A percentile compares a stretch with the other conserved stretches of the same genome.
Conservation (phyloP, 2,888 invertebrate species). For the Tenodera sinensis region DNA sequence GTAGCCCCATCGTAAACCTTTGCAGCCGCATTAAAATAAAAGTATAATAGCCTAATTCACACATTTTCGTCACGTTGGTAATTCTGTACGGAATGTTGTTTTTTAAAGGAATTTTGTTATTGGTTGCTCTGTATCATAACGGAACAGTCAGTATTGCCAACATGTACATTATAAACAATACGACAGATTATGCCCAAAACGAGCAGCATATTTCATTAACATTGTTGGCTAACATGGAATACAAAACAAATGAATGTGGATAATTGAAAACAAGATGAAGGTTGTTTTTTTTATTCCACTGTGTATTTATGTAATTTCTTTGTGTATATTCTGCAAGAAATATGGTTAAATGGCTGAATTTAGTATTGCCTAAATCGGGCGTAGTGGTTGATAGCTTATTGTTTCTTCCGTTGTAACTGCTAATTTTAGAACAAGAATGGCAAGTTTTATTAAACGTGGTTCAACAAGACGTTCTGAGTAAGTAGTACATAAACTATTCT, state of each 20-base stretch:
- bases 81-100: too few relatives aligned
- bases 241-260: background rate
- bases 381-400: background rate
- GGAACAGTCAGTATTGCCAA: too few relatives aligned
- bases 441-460: slow-evolving; percentile 43
- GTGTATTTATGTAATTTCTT: background rate
- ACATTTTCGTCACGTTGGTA: too few relatives aligned
- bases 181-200: too few relatives aligned
- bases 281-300: background rate
- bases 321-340: background rate
- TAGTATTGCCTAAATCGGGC: background rate
- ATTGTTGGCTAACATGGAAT: background rate
- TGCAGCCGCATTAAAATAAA: too few relatives aligned
- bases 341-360: background rate
- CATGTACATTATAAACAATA: too few relatives aligned
- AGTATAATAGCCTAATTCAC: too few relatives aligned
- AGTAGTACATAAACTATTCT: slow-evolving; percentile 37
- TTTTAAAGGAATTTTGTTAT: too few relatives aligned
- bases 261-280: background rate
- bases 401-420: background rate
- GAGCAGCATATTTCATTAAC: too few relatives aligned
- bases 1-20: too few relatives aligned
- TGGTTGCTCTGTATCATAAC: too few relatives aligned
- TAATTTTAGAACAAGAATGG: slow-evolving; percentile 33
- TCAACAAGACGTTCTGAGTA: slow-evolving; percentile 48